These are phyloP conservation scores for Patella caerulea DNA, from an alignment of 2,888 invertebrate species.

Conservation along the genomic window DNA sequence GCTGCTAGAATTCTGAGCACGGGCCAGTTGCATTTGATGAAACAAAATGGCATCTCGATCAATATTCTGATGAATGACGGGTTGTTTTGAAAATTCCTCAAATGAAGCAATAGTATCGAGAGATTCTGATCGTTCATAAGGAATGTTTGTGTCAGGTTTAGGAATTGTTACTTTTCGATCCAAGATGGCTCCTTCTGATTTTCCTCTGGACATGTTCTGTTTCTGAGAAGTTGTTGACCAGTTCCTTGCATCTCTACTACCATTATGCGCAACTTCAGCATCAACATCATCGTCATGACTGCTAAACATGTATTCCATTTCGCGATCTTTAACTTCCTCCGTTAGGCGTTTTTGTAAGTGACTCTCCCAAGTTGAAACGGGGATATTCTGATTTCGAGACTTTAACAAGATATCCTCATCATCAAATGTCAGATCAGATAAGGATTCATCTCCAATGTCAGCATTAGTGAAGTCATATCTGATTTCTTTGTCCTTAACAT, in stretches of 20 bases:
- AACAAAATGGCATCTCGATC: slow-evolving; percentile 64
- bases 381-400: slow-evolving; percentile 29
- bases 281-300: slow-evolving; percentile 37
- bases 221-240: slow-evolving; percentile 44
- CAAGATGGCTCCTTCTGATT: slow-evolving; percentile 13
- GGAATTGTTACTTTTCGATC: background rate
- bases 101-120: slow-evolving; percentile 42
- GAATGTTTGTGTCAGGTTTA: background rate
- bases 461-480: background rate
- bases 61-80: slow-evolving; percentile 47
- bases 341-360: slow-evolving; percentile 59
- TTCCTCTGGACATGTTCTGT: background rate
- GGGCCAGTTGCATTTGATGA: slow-evolving; percentile 60
- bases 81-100: slow-evolving; percentile 41
- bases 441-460: background rate
- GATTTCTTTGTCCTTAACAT: slow-evolving; percentile 13
- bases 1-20: slow-evolving; percentile 53
- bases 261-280: slow-evolving; percentile 34
- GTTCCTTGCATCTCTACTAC: slow-evolving; percentile 37
- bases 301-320: slow-evolving; percentile 52
- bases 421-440: background rate
- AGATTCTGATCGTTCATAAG: slow-evolving; percentile 25
- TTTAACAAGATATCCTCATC: background rate
- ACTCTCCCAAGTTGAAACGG: slow-evolving; percentile 56
- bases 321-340: slow-evolving; percentile 64